Evolutionary conservation across 2,113 vertebrate species (phyloP).

Genomic region (Cyanoramphus novaezelandiae): DNA sequence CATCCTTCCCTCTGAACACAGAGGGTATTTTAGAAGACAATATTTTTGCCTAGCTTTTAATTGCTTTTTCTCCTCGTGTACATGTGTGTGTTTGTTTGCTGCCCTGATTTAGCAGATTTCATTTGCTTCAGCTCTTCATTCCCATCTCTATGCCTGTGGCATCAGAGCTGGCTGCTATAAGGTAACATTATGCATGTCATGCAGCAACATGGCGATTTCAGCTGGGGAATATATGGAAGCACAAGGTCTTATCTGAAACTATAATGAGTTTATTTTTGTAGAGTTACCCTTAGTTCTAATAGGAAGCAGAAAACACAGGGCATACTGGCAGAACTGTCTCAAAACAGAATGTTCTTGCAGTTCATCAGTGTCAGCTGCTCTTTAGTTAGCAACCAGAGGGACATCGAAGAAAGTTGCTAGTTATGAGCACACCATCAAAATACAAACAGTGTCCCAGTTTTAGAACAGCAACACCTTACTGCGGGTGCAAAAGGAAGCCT

Average conservation of each 20-base stretch:
- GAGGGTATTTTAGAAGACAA: background rate
- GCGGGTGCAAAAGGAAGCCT: background rate
- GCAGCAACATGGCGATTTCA: background rate
- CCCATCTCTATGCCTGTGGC: background rate
- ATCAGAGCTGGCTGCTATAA: background rate
- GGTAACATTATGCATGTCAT: background rate
- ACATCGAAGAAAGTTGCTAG: background rate
- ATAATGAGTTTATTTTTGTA: background rate
- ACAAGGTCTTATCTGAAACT: background rate
- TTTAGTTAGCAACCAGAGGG: background rate
- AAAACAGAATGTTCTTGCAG: background rate
- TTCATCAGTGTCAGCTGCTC: background rate
- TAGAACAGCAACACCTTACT: background rate
- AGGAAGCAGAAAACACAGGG: background rate
- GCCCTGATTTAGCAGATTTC: background rate
- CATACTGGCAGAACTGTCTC: background rate
- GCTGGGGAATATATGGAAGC: background rate
- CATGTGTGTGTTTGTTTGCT: background rate
- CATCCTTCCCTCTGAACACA: background rate
- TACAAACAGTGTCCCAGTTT: background rate
- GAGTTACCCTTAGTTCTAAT: background rate
- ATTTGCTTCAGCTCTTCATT: background rate
- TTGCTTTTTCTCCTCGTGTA: background rate
- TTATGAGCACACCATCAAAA: background rate
- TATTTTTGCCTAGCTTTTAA: background rate